These are phyloP conservation scores for Sciurus carolinensis DNA, from an alignment of 2,797 vertebrate species.

Conservation along the genomic window DNA sequence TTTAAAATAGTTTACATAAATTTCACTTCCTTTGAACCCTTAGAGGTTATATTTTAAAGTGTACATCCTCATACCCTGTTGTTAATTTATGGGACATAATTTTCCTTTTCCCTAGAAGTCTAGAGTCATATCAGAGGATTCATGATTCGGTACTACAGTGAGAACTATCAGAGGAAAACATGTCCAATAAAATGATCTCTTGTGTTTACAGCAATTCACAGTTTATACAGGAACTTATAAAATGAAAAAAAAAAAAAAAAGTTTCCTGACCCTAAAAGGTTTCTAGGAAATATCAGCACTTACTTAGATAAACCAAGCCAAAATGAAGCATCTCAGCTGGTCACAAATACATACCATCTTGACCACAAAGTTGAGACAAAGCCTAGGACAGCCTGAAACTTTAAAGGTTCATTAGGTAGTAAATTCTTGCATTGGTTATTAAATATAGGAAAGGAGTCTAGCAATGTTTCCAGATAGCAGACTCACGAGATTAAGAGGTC, in stretches of 20 bases:
- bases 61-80: slow-evolving; percentile 70
- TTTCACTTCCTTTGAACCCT: slow-evolving; percentile 73
- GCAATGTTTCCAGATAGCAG: not conserved
- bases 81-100: slow-evolving; percentile 80
- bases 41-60: slow-evolving; percentile 62
- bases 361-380: slow-evolving; percentile 4
- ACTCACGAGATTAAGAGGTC: not conserved
- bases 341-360: not conserved
- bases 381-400: not conserved
- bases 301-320: not conserved
- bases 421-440: slow-evolving; percentile 1
- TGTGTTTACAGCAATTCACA: slow-evolving; percentile 76
- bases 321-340: slow-evolving; percentile 15
- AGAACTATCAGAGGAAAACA: slow-evolving; percentile 57
- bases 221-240: slow-evolving; percentile 77
- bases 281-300: slow-evolving; percentile 68
- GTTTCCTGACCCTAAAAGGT: slow-evolving; percentile 44
- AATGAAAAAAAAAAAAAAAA: slow-evolving; percentile 56
- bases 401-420: not conserved
- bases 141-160: slow-evolving; percentile 57
- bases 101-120: slow-evolving; percentile 81
- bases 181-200: slow-evolving; percentile 67
- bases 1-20: slow-evolving; percentile 59
- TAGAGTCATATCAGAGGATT: slow-evolving; percentile 63
- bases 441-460: not conserved